These are phyloP conservation scores for Blastobasis lacticolella DNA, from an alignment of 2,888 invertebrate genomes.

Conservation along the genomic window DNA sequence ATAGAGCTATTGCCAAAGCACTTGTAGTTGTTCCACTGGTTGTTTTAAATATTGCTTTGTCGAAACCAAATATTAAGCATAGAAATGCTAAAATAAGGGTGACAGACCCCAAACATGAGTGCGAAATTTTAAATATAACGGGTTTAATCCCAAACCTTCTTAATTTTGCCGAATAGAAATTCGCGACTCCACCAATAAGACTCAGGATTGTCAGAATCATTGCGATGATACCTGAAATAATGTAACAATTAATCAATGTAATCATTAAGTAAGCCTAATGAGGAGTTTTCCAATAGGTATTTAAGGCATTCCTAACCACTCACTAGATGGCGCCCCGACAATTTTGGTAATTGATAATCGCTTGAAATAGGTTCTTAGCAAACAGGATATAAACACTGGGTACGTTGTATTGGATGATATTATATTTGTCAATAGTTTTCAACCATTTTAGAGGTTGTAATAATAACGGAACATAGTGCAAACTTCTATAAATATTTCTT, in stretches of 20 bases:
- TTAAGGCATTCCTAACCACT: no score
- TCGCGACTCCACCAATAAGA: conserved; percentile 35
- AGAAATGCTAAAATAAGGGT: conserved; percentile 35
- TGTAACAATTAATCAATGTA: background rate
- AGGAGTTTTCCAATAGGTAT: no score
- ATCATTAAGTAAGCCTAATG: background rate
- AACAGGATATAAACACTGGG: no score
- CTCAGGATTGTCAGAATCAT: conserved; percentile 35
- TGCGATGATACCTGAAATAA: conserved; percentile 43
- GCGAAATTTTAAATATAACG: conserved; percentile 20
- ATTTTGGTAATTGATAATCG: no score
- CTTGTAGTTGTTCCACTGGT: conserved; percentile 18
- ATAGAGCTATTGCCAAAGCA: conserved; percentile 28
- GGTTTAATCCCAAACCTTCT: conserved; percentile 12
- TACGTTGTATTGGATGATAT: no score
- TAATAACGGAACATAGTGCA: no score
- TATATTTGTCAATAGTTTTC: no score
- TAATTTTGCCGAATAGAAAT: conserved; percentile 18
- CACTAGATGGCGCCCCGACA: no score
- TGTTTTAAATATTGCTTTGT: conserved; percentile 16
- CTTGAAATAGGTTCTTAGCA: no score
- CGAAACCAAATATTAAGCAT: conserved; percentile 29
- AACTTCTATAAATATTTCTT: no score
- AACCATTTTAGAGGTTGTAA: no score
- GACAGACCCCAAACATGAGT: conserved; percentile 26